Percentiles rank a stretch among this genome's conserved stretches.
phyloP scores from a whole-genome alignment of 2,797 vertebrate species.

The Tympanoctomys barrerae region DNA sequence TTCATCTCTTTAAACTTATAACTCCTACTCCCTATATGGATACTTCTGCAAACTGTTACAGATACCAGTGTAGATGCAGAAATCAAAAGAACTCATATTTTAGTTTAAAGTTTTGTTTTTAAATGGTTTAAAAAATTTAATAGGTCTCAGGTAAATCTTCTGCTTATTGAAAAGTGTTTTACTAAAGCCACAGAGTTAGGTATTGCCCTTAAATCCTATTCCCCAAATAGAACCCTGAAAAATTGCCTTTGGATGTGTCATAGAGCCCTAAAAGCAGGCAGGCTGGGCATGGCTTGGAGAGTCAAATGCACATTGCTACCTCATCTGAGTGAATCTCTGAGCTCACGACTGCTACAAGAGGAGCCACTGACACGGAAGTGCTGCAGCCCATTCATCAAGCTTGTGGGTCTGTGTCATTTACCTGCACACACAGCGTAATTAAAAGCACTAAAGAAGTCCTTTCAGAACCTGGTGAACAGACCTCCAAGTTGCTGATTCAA shows the following conservation, averaged over 20 bases:
- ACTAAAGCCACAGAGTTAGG: background rate
- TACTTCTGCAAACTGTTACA: background rate
- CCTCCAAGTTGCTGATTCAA: background rate
- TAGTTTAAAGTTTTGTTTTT: background rate
- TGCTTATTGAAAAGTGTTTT: background rate
- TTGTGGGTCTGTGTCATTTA: background rate
- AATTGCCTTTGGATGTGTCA: background rate
- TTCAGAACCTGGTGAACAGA: background rate
- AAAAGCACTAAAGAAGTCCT: background rate
- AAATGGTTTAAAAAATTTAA: background rate
- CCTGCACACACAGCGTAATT: background rate
- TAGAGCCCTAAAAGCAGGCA: background rate
- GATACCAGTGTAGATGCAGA: background rate
- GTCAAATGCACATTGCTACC: background rate
- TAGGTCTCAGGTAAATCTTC: background rate
- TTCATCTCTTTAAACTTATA: background rate
- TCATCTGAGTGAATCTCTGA: background rate
- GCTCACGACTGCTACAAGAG: background rate
- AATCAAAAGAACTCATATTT: slow-evolving; percentile 3
- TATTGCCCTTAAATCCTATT: background rate
- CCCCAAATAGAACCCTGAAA: background rate
- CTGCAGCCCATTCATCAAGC: background rate
- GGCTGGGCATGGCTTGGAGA: background rate
- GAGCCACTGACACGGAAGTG: background rate
- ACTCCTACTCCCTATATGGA: background rate